These are phyloP conservation scores for Phataginus tetradactyla DNA, from an alignment of 2,797 vertebrate species.

Conservation along the genomic window DNA sequence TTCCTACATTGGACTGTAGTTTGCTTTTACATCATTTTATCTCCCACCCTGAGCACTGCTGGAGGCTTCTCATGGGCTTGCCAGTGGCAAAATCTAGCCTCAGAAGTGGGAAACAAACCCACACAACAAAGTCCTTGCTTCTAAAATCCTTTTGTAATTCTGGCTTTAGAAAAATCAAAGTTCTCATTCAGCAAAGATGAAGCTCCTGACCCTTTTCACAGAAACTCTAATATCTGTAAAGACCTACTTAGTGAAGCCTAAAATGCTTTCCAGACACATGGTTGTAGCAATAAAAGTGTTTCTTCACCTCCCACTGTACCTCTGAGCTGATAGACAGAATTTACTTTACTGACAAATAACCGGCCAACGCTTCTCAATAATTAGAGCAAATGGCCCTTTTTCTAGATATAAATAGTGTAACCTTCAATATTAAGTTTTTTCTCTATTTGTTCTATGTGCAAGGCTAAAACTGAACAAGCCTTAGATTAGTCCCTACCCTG, in stretches of 20 bases:
- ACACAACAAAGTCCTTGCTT: background rate
- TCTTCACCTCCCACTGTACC: slow-evolving; percentile 1
- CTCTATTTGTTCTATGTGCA: background rate
- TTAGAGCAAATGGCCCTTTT: background rate
- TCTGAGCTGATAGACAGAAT: background rate
- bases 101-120: slow-evolving; percentile 9
- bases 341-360: slow-evolving; percentile 28
- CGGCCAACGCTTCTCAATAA: background rate
- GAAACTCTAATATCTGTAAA: background rate
- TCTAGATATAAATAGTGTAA: background rate
- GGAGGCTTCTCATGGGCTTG: background rate
- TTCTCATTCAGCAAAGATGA: slow-evolving; percentile 43
- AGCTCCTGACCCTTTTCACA: background rate
- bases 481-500: background rate
- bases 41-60: background rate
- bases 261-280: background rate
- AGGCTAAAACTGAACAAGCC: background rate
- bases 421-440: background rate
- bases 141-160: slow-evolving; percentile 42
- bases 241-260: background rate
- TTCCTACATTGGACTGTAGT: background rate
- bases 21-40: background rate
- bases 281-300: background rate
- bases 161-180: slow-evolving; percentile 57
- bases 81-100: background rate